These are phyloP conservation scores for Theocolax elegans DNA, from an alignment of 1,140 invertebrate species.

Conservation along the genomic window DNA sequence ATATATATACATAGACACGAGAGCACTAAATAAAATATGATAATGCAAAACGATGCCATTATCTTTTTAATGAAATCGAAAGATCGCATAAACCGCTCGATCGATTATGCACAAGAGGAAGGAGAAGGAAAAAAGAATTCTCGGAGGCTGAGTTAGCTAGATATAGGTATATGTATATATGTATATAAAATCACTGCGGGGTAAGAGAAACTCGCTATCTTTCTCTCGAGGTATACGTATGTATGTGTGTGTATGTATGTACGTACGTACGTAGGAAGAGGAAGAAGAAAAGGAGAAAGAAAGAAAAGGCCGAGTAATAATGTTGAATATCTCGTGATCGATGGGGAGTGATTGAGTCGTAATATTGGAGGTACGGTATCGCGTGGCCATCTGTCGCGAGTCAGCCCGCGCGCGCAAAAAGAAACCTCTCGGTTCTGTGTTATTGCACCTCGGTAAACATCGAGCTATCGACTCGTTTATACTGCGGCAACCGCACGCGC, in stretches of 20 bases:
- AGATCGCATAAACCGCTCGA: not conserved
- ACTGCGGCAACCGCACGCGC: conserved; percentile 31
- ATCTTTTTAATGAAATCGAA: conserved; percentile 13
- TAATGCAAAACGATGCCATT: not conserved
- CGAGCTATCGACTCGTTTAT: conserved; percentile 54
- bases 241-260: no score
- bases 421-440: conserved; percentile 46
- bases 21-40: not conserved
- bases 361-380: conserved; percentile 55
- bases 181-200: conserved; percentile 9
- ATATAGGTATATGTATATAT: not conserved
- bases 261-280: not conserved
- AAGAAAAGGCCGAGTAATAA: conserved; percentile 50
- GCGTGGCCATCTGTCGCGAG: conserved; percentile 49
- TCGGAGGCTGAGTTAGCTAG: no score
- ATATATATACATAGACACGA: not conserved
- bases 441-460: conserved; percentile 59
- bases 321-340: conserved; percentile 61
- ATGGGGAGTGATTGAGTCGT: conserved; percentile 63
- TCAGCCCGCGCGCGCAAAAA: conserved; percentile 15
- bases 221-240: no score
- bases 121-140: no score
- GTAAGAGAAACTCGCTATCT: not conserved
- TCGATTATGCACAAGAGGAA: not conserved
- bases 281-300: not conserved